Base-by-base conservation (phyloP, 2,797 vertebrate species). In the Sebastes baramenuke region DNA sequence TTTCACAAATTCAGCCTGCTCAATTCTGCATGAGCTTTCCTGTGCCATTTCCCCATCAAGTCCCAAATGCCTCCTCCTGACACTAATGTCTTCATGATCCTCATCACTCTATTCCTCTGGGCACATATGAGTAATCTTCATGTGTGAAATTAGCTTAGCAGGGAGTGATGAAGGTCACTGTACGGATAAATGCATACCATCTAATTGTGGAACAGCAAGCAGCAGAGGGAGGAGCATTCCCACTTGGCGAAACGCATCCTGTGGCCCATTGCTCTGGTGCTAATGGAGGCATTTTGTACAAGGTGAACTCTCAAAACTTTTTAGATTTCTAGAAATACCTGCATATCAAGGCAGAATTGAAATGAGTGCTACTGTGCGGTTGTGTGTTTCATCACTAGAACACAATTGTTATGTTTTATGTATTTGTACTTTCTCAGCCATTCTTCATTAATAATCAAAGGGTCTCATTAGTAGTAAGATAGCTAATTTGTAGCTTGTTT, bases 101-200 rank as follows among this genome's bases (percentile, higher is more conserved):
- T 46, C n/a, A 2, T 72, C 54, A 81, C 58, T 20, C 20, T 79
- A 38, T 65, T 81, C 71, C 75, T 84, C 73, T 66, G 80, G 30
- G 77, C 14, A 62, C 67, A 72, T 62, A 54, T 25, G 75, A 84
- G 61, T 72, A 72, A 85, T 83, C 67, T 69, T 73, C 54, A 82
- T 79, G 38, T 87, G 85, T 81, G 78, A 81, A 88, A 91, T 88
- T 80, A 84, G 60, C 71, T 80, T 75, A 82, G 66, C 20, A 29
- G 9, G 60, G 64, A 80, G 60, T 14, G 58, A 81, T 80, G 67
- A 76, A 81, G 82, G 77, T 80, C 74, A 77, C 30, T 46, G 36
- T 75, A 54, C 34, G 71, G 69, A 75, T 74, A 72, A 82, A 80
- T 73, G 25, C 46, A 67, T 69, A 16, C 20, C 52, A 56, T 72